Evolutionary conservation across 2,113 vertebrate species (phyloP), one percentile per base, ranked within the genome.

Genomic region (Acanthisitta chloris): DNA sequence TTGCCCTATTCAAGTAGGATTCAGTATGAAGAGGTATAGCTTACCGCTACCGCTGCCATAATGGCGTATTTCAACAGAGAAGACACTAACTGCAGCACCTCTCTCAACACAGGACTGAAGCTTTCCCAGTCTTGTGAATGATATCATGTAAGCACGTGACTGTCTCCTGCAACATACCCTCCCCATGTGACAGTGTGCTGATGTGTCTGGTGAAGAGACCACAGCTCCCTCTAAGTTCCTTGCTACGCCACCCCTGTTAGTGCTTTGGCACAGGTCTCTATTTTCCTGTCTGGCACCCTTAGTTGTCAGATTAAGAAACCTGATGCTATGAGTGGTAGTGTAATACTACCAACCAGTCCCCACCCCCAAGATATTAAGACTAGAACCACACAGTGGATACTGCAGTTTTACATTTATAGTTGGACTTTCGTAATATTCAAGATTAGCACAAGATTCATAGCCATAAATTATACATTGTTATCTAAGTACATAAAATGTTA

Each of bases 381-480:
- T 98, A 98, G 97, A 98, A 98, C 95, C 97, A 98, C 96, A 97
- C 95, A 4, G 88, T 70, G 57, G 94, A 98, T 97, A 98, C 97
- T 98, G 97, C 97, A 98, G 97, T 98, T 98, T 98, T 98, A 98
- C 97, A 98, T 98, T 97, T 98, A 97, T 97, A 98, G 98, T 97
- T 97, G 96, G 95, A 98, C 94, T 97, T 97, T 96, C 97, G 98
- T 98, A 98, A 98, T 98, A 96, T 82, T 98, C 97, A 98, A 97
- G 97, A 98, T 98, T 98, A 98, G 98, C 97, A 98, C 97, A 98
- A 98, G 97, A 97, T 97, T 97, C 96, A 98, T 97, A 98, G 97
- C 97, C 97, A 98, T 98, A 98, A 98, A 98, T 98, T 98, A 98
- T 98, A 98, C 98, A 98, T 94, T 90, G 92, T 97, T 94, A 96